phyloP scores from a whole-genome alignment of 2,113 vertebrate species.

The Serilophus lunatus region DNA sequence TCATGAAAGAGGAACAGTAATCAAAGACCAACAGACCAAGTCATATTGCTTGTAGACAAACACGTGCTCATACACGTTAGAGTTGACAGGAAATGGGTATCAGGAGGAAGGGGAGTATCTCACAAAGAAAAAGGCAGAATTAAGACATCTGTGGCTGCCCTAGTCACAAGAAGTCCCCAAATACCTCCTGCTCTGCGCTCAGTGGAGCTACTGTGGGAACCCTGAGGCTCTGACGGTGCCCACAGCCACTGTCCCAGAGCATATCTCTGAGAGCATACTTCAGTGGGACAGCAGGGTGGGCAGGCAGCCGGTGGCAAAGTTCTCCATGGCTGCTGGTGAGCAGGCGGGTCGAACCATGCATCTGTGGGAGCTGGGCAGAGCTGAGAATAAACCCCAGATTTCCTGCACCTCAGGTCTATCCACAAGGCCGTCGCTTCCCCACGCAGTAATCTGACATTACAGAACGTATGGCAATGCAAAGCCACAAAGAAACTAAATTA shows the following conservation, averaged over 20 bases:
- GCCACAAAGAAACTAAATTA: conserved; percentile 50
- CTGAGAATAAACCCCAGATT: conserved; percentile 13
- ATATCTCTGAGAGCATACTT: background rate
- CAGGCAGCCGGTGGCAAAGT: fast-evolving
- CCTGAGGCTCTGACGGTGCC: background rate
- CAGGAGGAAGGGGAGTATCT: background rate
- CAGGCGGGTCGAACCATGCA: fast-evolving
- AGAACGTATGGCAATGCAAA: background rate
- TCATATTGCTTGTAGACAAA: background rate
- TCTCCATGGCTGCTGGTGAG: fast-evolving
- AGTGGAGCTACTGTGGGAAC: background rate
- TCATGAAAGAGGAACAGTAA: background rate
- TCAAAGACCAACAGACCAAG: background rate
- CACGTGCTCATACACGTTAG: background rate
- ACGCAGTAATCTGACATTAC: background rate
- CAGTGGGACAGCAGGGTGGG: fast-evolving
- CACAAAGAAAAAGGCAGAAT: background rate
- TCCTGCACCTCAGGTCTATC: background rate
- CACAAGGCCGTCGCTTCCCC: background rate
- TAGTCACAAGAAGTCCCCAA: background rate
- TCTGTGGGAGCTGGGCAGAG: background rate
- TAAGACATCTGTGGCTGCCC: background rate
- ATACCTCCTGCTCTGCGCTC: background rate
- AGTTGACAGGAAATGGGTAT: background rate
- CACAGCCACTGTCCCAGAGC: background rate